Percentiles rank a stretch among this genome's conserved stretches.
Conservation (phyloP, 2,888 invertebrate genomes). For the Hyppa rectilinea region DNA sequence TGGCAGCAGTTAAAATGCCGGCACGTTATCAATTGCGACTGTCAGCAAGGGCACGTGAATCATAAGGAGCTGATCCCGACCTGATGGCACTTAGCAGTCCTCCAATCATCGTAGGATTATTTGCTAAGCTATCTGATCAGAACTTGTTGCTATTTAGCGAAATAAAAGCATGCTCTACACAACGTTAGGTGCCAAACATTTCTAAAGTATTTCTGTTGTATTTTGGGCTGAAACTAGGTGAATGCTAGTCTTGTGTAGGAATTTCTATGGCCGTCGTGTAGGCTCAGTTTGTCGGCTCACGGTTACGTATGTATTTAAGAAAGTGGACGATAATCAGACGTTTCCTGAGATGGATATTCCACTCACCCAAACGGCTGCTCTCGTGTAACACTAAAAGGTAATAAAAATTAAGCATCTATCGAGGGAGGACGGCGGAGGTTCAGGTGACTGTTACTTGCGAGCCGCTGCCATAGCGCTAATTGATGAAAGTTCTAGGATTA, state of each 20-base stretch:
- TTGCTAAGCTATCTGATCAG: constrained; percentile 34
- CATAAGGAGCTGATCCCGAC: constrained; percentile 3
- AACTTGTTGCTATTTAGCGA: not conserved
- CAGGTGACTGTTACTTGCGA: constrained; percentile 9
- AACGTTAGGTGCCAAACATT: constrained; percentile 25
- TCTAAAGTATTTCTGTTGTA: constrained; percentile 9
- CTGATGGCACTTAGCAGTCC: not conserved
- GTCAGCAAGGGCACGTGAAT: constrained; percentile 4
- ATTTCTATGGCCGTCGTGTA: constrained; percentile 7
- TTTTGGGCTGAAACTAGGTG: constrained; percentile 39
- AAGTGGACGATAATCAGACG: constrained; percentile 25
- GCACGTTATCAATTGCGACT: constrained; percentile 41
- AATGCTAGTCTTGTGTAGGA: constrained; percentile 25
- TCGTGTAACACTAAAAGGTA: constrained; percentile 26
- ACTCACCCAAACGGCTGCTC: constrained; percentile 2
- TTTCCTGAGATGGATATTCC: constrained; percentile 19
- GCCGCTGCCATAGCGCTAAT: not conserved
- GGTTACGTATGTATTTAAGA: constrained; percentile 44
- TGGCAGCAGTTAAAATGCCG: constrained; percentile 42
- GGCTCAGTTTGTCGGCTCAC: constrained; percentile 1
- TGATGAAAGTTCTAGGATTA: not conserved
- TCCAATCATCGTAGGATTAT: constrained; percentile 9
- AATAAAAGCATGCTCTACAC: constrained; percentile 6
- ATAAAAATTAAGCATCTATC: constrained; percentile 21
- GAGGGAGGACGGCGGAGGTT: not conserved